These are phyloP conservation scores for Sebastes goodei DNA, from an alignment of 2,797 vertebrate genomes.

Conservation along the genomic window DNA sequence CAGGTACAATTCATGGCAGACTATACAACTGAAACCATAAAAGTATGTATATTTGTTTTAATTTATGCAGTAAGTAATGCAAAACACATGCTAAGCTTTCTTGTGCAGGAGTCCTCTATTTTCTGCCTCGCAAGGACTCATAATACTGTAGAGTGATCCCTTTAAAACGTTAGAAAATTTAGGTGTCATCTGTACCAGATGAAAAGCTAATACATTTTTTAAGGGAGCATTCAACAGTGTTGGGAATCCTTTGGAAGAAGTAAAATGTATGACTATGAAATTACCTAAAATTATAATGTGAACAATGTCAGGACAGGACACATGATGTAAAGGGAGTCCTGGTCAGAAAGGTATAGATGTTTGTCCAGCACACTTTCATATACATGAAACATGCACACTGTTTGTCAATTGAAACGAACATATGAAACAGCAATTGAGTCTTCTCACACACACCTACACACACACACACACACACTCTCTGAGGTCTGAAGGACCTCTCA, in stretches of 20 bases:
- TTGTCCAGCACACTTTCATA: neutral
- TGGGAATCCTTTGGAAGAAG: neutral
- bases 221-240: neutral
- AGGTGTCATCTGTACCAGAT: neutral
- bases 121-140: neutral
- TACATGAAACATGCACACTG: neutral
- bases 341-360: neutral
- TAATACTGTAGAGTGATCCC: neutral
- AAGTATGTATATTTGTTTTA: neutral
- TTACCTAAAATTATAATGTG: neutral
- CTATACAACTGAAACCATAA: neutral
- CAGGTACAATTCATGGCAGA: neutral
- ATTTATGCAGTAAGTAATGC: neutral
- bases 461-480: neutral
- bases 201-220: neutral
- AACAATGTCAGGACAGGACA: neutral
- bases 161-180: neutral
- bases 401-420: neutral
- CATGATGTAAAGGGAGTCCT: neutral
- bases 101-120: neutral
- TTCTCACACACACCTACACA: neutral
- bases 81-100: neutral
- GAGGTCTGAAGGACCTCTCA: slow-evolving; percentile 19
- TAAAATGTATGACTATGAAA: neutral
- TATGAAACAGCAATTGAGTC: neutral